These are phyloP conservation scores for Electrona antarctica DNA, from an alignment of 2,113 vertebrate species.

Conservation along the genomic window DNA sequence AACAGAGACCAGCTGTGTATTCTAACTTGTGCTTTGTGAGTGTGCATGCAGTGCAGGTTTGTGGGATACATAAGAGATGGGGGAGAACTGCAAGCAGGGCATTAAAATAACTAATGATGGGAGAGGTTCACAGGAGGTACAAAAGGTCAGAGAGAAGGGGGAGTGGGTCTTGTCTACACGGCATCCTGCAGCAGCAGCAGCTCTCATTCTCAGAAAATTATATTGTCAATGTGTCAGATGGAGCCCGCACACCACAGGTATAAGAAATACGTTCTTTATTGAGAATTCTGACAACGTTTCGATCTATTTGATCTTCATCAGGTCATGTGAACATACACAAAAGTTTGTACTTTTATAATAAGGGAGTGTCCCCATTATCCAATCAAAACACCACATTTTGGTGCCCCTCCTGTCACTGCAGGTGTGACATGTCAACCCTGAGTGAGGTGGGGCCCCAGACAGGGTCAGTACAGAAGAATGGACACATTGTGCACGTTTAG, in stretches of 20 bases:
- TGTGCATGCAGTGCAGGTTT: not conserved
- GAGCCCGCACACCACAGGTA: no score
- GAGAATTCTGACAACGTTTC: no score
- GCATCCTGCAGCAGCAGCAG: not conserved
- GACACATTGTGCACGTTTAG: not conserved
- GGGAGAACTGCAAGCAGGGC: not conserved
- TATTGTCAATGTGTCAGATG: not conserved
- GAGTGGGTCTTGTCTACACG: not conserved
- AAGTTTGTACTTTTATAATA: no score
- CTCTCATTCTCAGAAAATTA: not conserved
- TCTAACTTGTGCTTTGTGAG: slow-evolving; percentile 22
- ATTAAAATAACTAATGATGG: not conserved
- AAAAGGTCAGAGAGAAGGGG: not conserved
- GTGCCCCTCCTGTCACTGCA: no score
- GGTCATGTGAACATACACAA: no score
- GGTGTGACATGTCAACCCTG: no score
- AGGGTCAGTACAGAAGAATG: no score
- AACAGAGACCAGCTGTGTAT: slow-evolving; percentile 19
- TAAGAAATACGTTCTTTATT: no score
- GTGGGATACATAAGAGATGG: not conserved
- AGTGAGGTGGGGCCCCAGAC: no score
- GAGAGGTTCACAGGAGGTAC: not conserved
- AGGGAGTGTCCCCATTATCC: no score
- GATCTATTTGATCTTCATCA: no score
- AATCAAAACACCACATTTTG: no score